Evolutionary conservation across 2,113 vertebrate species (phyloP).

Genomic region (Hydrochoerus hydrochaeris): DNA sequence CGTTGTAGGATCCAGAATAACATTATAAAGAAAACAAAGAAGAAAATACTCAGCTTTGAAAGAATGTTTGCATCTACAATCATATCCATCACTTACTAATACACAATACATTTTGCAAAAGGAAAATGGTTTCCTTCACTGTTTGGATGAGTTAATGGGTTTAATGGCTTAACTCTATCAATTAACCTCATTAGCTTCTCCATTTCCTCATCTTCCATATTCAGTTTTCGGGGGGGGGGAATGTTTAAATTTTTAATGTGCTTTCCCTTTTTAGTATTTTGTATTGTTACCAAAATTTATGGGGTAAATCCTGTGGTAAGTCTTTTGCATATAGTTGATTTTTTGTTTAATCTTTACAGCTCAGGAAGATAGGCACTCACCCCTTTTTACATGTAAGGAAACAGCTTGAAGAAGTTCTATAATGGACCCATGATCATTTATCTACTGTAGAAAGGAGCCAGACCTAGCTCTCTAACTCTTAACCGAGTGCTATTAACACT

Average conservation of each 20-base stretch:
- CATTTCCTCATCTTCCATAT: background rate
- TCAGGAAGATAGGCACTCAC: background rate
- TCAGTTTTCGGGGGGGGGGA: background rate
- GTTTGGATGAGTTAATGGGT: constrained; percentile 14
- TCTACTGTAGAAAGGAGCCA: background rate
- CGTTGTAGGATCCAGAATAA: background rate
- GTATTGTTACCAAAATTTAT: background rate
- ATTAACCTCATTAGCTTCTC: background rate
- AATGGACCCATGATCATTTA: background rate
- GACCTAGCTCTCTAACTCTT: background rate
- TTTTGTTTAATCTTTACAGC: constrained; percentile 15
- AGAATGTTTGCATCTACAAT: background rate
- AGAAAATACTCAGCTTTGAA: background rate
- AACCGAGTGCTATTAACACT: background rate
- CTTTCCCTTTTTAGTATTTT: constrained; percentile 45
- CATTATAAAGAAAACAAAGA: background rate
- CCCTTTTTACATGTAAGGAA: background rate
- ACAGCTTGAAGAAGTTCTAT: background rate
- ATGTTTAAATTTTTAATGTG: background rate
- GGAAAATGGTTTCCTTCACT: background rate
- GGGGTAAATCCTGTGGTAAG: background rate
- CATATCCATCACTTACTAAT: constrained; percentile 2
- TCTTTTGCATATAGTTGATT: background rate
- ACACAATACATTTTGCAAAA: constrained; percentile 10
- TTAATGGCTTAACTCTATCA: background rate